Evolutionary conservation across 2,888 invertebrate genomes (phyloP), one percentile per base, ranked within the genome.

Genomic region (Lepidocyrtoides sp.): DNA sequence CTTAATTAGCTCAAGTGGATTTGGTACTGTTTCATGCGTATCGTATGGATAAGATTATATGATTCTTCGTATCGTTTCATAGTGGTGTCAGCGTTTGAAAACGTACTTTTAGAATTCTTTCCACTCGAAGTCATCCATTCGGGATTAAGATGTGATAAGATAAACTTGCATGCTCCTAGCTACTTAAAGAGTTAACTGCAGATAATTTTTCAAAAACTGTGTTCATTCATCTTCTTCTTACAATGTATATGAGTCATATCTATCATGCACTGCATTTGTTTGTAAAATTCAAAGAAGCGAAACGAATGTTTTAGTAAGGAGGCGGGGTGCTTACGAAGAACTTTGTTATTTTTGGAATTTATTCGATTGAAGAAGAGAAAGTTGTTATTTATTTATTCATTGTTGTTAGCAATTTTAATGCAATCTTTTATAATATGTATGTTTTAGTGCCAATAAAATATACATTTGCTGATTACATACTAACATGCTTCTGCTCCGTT

Each of bases 351-450:
- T 51, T 29, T 81, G 54, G 54, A 17, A 57, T 81, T 54, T 57
- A 48, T 29, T 29, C 32, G 36, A 32, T 57, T 57, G 23, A 82
- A 63, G 41, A 57, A 63, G 63, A 63, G 77, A 83, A 89, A 89
- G 84, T 89, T 89, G 75, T 83, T 82, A 83, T 89, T 89, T 83
- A 69, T 89, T 89, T 83, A 69, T 89, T 88, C 48, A 72, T 81
- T 81, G 81, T 89, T 88, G 79, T 88, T 36, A 17, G 57, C 57
- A 81, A 54, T 57, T 57, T 57, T 57, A 75, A 26, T 75, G 14
- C 72, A 77, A 3, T 54, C 17, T 54, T 89, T 54, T 72, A 79
- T 79, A 79, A 26, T 77, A 32, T 72, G 54, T 29, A 72, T 69
- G 60, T 63, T 72, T 83, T 89, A 89, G 77, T 89, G 84, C 83